These are phyloP conservation scores for Desoria tigrina DNA, from an alignment of 2,888 invertebrate genomes.

Conservation along the genomic window DNA sequence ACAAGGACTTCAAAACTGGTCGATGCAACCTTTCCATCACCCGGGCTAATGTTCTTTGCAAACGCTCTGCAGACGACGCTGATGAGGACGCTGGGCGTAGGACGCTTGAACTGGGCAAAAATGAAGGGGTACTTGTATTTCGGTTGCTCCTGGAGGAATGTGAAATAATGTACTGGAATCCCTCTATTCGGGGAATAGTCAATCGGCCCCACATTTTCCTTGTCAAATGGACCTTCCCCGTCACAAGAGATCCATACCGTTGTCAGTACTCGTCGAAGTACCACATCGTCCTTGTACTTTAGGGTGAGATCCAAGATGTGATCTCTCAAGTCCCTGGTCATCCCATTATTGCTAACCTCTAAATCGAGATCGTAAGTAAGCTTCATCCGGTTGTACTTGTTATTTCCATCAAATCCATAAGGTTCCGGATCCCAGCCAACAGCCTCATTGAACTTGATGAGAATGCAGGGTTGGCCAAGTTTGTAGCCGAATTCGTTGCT, in stretches of 20 bases:
- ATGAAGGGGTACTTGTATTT: constrained; percentile 77
- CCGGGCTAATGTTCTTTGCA: constrained; percentile 84
- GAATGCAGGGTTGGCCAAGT: constrained; percentile 86
- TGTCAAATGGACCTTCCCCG: constrained; percentile 91
- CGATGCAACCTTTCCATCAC: constrained; percentile 84
- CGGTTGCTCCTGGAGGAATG: constrained; percentile 78
- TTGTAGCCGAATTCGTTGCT: constrained; percentile 82
- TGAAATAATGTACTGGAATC: constrained; percentile 82
- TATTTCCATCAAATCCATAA: constrained; percentile 58
- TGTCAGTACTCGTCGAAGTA: constrained; percentile 59
- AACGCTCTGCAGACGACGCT: constrained; percentile 93
- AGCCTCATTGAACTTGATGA: constrained; percentile 95
- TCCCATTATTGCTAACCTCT: constrained; percentile 25
- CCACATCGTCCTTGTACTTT: constrained; percentile 10
- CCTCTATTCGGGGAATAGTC: constrained; percentile 80
- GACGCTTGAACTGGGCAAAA: constrained; percentile 17
- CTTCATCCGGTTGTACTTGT: constrained; percentile 60
- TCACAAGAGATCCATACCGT: constrained; percentile 90
- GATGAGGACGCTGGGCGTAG: constrained; percentile 75
- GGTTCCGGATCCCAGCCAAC: constrained; percentile 72
- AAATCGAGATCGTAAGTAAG: constrained; percentile 55
- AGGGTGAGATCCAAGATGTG: constrained; percentile 22
- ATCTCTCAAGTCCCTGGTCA: constrained; percentile 32
- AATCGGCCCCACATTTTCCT: constrained; percentile 88
- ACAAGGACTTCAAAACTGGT: constrained; percentile 94